A percentile compares a stretch with the other conserved stretches of the same genome.
phyloP scores from a whole-genome alignment of 2,113 vertebrate species.

The Cercocebus atys region DNA sequence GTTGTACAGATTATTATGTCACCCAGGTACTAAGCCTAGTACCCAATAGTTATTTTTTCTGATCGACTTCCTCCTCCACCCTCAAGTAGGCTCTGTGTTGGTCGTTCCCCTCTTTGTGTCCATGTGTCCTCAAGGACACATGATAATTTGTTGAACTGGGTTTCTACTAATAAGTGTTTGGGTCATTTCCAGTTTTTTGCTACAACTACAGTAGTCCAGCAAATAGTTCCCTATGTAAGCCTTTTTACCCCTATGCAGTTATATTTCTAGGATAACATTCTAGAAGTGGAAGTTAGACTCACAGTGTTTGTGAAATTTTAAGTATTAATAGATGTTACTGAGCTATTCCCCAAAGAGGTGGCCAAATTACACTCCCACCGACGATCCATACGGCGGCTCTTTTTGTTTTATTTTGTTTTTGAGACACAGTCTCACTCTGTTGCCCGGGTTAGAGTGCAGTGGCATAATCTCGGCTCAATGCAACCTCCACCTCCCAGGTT shows the following conservation, averaged over 20 bases:
- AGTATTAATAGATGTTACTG: neutral
- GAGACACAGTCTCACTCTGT: too few relatives aligned
- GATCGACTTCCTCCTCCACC: too few relatives aligned
- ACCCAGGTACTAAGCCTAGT: too few relatives aligned
- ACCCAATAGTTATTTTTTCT: too few relatives aligned
- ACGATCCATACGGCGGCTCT: fast-evolving
- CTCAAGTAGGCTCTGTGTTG: too few relatives aligned
- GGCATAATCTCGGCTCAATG: too few relatives aligned
- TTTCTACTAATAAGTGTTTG: neutral
- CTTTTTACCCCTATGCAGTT: neutral
- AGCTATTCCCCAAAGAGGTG: neutral
- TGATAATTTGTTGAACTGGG: neutral
- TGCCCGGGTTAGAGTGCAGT: too few relatives aligned
- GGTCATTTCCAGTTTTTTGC: neutral
- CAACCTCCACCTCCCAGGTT: too few relatives aligned
- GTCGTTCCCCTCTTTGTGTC: too few relatives aligned
- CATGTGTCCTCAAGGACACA: neutral
- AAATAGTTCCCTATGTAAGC: neutral
- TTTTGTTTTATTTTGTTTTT: too few relatives aligned
- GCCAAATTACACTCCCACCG: too few relatives aligned
- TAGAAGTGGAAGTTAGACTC: neutral
- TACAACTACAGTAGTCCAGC: neutral
- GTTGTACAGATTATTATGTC: too few relatives aligned
- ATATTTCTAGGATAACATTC: neutral
- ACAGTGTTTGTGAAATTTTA: neutral